These are phyloP conservation scores for Meta bourneti DNA, from an alignment of 2,888 invertebrate species.

Conservation along the genomic window DNA sequence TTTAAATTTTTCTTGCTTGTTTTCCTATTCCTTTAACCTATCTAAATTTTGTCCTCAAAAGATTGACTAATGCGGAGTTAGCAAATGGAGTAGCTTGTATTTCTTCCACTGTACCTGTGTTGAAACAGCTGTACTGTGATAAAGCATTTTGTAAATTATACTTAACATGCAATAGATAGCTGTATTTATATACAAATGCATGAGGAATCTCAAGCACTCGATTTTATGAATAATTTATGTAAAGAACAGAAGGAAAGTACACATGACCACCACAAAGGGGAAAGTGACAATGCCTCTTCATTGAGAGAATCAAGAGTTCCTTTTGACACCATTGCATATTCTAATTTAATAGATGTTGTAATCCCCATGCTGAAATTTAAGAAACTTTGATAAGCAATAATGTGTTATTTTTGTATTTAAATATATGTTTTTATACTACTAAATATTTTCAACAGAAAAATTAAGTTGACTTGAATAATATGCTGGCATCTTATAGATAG, in stretches of 20 bases:
- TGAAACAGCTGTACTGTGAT: background rate
- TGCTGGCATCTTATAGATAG: too few relatives aligned
- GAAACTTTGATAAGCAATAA: background rate
- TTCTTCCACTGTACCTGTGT: background rate
- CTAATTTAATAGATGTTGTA: background rate
- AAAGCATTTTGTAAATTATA: background rate
- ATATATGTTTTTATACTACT: background rate
- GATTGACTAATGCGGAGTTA: too few relatives aligned
- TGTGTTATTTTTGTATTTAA: background rate
- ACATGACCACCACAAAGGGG: too few relatives aligned
- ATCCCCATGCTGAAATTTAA: background rate
- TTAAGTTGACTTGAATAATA: too few relatives aligned
- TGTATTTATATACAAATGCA: background rate
- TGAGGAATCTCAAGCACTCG: background rate
- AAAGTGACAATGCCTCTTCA: background rate
- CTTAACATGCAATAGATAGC: background rate
- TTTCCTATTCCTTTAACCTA: too few relatives aligned
- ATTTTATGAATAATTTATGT: background rate
- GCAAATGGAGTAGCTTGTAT: background rate
- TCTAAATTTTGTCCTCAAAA: too few relatives aligned
- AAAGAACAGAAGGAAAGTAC: background rate
- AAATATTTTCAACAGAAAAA: too few relatives aligned
- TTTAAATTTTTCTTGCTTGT: too few relatives aligned
- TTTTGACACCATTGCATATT: background rate
- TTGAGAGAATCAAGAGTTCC: background rate